Conservation (phyloP, 2,888 invertebrate species). For the Trilocha varians region DNA sequence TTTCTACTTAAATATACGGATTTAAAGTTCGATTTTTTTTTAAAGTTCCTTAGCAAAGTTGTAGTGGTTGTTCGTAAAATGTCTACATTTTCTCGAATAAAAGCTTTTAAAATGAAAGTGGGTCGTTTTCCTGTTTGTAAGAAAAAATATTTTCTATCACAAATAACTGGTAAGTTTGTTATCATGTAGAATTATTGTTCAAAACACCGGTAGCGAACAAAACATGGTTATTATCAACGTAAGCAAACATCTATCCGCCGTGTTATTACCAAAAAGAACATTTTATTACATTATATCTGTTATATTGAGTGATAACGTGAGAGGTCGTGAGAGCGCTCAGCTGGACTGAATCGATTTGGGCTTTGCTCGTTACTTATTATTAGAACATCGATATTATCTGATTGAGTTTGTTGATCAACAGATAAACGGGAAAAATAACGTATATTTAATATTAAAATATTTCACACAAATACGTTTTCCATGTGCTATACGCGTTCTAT, state of each 20-base stretch:
- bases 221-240: neutral
- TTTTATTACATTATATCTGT: neutral
- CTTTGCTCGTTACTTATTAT: constrained; percentile 56
- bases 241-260: neutral
- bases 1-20: too few species aligned
- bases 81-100: too few species aligned
- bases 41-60: too few species aligned
- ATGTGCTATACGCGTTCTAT: too few species aligned
- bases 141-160: too few species aligned
- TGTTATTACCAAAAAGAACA: neutral
- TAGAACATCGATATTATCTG: neutral
- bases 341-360: constrained; percentile 18
- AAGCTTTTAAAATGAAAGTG: too few species aligned
- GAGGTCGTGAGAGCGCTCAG: neutral
- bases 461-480: too few species aligned
- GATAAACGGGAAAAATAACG: too few species aligned
- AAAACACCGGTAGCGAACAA: neutral
- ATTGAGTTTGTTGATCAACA: neutral
- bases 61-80: too few species aligned
- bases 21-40: too few species aligned
- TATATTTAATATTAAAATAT: too few species aligned
- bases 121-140: too few species aligned
- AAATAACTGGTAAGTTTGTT: neutral
- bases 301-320: neutral
- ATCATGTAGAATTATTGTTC: neutral